phyloP scores from a whole-genome alignment of 2,888 invertebrate genomes.

The Spodoptera exigua region DNA sequence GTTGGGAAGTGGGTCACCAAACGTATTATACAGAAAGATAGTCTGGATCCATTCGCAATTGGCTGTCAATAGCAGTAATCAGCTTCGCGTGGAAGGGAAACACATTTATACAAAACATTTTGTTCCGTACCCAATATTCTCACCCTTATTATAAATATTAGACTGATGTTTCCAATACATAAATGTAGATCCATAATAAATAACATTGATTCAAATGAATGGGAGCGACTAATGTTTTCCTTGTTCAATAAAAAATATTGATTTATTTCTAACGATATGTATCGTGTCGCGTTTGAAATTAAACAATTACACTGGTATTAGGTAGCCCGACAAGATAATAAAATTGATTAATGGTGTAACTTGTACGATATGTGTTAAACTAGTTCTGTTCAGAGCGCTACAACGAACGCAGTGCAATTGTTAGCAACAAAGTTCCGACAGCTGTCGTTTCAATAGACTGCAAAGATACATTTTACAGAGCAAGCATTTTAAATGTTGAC shows the following conservation, averaged over 20 bases:
- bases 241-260: slow-evolving; percentile 3
- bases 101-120: slow-evolving; percentile 39
- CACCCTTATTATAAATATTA: slow-evolving; percentile 21
- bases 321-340: not conserved
- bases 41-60: slow-evolving; percentile 56
- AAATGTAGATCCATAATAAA: not conserved
- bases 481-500: slow-evolving; percentile 22
- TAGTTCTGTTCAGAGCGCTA: too few relatives aligned
- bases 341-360: slow-evolving; percentile 1
- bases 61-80: slow-evolving; percentile 65
- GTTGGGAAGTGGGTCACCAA: slow-evolving; percentile 66
- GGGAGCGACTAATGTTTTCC: too few relatives aligned
- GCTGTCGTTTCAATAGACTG: slow-evolving; percentile 10
- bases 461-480: slow-evolving; percentile 5
- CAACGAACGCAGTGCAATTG: not conserved
- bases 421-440: slow-evolving; percentile 2
- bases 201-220: not conserved
- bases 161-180: slow-evolving; percentile 8
- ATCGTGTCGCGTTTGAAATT: not conserved
- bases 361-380: too few relatives aligned
- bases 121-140: slow-evolving; percentile 29
- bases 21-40: slow-evolving; percentile 59
- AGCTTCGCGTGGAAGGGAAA: slow-evolving; percentile 45
- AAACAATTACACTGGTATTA: slow-evolving; percentile 5
- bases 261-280: not conserved